Conservation (phyloP, 2,113 vertebrate genomes). For the Spilogale gracilis region DNA sequence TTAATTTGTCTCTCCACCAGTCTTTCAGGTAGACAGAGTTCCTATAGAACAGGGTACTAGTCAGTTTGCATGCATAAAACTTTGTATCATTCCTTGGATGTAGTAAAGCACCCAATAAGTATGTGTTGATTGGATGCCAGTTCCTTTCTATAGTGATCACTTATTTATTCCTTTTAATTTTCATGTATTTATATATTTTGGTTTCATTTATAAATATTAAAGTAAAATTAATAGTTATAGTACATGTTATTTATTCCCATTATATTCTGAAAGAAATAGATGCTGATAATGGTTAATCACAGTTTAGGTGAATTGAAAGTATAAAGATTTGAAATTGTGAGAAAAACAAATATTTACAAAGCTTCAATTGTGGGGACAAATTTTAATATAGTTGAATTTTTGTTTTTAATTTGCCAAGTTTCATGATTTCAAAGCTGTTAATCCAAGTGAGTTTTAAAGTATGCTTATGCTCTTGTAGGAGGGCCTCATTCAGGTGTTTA, state of each 20-base stretch:
- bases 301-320: not conserved
- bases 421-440: conserved; percentile 23
- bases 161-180: not conserved
- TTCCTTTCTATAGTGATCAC: not conserved
- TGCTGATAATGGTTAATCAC: not conserved
- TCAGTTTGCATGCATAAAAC: not conserved
- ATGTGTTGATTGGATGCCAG: not conserved
- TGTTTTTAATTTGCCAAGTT: not conserved
- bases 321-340: not conserved
- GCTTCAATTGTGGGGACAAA: not conserved
- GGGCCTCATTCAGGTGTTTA: not conserved
- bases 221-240: not conserved
- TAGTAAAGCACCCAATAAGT: not conserved
- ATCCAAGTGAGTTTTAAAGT: not conserved
- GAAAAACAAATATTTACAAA: conserved; percentile 24
- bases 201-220: not conserved
- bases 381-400: not conserved
- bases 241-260: not conserved
- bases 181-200: not conserved
- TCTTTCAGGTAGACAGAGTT: not conserved
- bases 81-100: not conserved
- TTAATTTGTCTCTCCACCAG: not conserved
- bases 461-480: not conserved
- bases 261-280: not conserved
- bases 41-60: not conserved